Percentiles rank a stretch among this genome's conserved stretches.
Conservation (phyloP, 2,888 invertebrate species). For the Molorchus minor region DNA sequence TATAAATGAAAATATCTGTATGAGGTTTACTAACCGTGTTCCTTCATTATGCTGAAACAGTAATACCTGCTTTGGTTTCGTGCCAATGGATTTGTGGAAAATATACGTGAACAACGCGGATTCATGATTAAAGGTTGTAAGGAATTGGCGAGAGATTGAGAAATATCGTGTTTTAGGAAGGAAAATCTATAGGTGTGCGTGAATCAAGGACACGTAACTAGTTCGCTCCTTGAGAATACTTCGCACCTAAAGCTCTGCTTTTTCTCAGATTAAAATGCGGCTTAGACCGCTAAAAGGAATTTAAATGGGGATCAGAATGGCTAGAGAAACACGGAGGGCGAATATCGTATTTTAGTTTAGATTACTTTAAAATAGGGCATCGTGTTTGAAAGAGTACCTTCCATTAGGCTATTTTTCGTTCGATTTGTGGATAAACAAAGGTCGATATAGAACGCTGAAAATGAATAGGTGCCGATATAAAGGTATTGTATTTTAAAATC, state of each 20-base stretch:
- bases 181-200: constrained; percentile 51
- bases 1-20: too few species aligned
- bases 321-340: constrained; percentile 14
- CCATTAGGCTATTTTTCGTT: constrained; percentile 13
- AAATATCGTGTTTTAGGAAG: constrained; percentile 50
- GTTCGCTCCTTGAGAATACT: not conserved
- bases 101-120: constrained; percentile 12
- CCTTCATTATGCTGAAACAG: not conserved
- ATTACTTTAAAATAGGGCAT: constrained; percentile 12
- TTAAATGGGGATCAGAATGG: constrained; percentile 13
- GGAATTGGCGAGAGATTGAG: constrained; percentile 51
- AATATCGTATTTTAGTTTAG: constrained; percentile 19
- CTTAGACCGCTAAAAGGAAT: constrained; percentile 10
- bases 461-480: constrained; percentile 14
- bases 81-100: constrained; percentile 9
- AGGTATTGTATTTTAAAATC: constrained; percentile 5
- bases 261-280: constrained; percentile 30
- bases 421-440: constrained; percentile 15
- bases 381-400: constrained; percentile 13
- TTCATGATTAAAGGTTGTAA: constrained; percentile 49
- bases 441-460: constrained; percentile 8
- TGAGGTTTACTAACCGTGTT: not conserved
- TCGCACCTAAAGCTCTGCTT: constrained; percentile 17
- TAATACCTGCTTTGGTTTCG: constrained; percentile 3
- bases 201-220: constrained; percentile 43